phyloP scores from a whole-genome alignment of 2,888 invertebrate genomes.

The Aproaerema taeniolella region DNA sequence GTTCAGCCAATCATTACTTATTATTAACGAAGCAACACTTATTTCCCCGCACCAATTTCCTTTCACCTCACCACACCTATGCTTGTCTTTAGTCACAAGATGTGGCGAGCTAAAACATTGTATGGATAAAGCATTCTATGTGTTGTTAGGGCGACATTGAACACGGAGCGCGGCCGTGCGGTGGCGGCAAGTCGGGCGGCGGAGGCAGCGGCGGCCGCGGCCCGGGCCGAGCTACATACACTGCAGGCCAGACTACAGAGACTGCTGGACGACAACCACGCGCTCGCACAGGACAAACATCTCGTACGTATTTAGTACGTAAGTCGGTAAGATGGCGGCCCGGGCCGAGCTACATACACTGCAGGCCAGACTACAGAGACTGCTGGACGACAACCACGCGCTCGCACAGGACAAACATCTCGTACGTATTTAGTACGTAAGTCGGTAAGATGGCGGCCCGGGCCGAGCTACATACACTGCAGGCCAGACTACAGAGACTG shows the following conservation, averaged over 20 bases:
- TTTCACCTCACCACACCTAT: too few species aligned
- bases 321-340: slow-evolving; percentile 80
- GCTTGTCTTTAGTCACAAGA: too few species aligned
- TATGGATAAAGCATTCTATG: too few species aligned
- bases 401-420: slow-evolving; percentile 75
- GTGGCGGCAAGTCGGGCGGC: slow-evolving; percentile 52
- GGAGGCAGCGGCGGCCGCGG: slow-evolving; percentile 78
- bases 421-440: too few species aligned
- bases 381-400: slow-evolving; percentile 78
- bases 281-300: slow-evolving; percentile 77
- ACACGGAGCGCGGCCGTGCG: slow-evolving; percentile 79
- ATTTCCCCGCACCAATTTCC: too few species aligned
- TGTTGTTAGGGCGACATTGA: slow-evolving; percentile 79
- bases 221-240: slow-evolving; percentile 79
- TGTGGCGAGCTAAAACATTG: too few species aligned
- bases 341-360: slow-evolving; percentile 80
- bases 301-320: too few species aligned
- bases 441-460: slow-evolving; percentile 80
- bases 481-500: slow-evolving; percentile 79
- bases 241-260: slow-evolving; percentile 80
- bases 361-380: slow-evolving; percentile 79
- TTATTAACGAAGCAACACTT: too few species aligned
- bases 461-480: slow-evolving; percentile 79
- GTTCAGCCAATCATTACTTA: too few species aligned
- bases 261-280: slow-evolving; percentile 78